Base-by-base conservation (phyloP, 1,140 invertebrate genomes). In the Hyles vespertilio region DNA sequence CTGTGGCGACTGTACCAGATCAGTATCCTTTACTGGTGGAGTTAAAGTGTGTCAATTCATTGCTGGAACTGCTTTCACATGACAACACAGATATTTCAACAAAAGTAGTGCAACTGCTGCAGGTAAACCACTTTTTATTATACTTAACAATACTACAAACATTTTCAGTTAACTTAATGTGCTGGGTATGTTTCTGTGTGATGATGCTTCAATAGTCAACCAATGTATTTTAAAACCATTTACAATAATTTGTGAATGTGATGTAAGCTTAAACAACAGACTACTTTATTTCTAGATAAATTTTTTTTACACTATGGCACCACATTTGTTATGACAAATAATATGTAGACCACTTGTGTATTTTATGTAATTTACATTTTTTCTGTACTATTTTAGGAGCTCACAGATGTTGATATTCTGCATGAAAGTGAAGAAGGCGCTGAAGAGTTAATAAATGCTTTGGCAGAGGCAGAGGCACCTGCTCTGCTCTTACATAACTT, bases 1-100 rank as follows among this genome's bases (percentile, higher is more conserved):
- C 95, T 8, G 91, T 99, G 22, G 96, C 98, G 5, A 99, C 98
- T 5, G 96, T 97, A 43, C 98, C 98, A 8, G 97, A 99, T 84
- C 91, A 98, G 49, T 99, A 99, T 91, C 95, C 96, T 0, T 77
- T 98, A 9, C 90, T 99, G 52, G 96, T 99, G 2, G 96, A 99
- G 65, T 87, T 98, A 33, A 94, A 96, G 69, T 94, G 96, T 52
- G 91, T 99, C 36, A 95, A 96, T 67, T 97, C 96, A 47, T 78
- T 99, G n/a, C 87, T 99, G 6, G 97, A 98, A 79, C 91, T 99
- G 40, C 84, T 99, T 7, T 93, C 95, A 34, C 99, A 99, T 91
- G 98, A 99, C 78, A 99, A 99, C 87, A 98, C 97, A 56, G 98
- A 98, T 89, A 94, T 97, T 66, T 92, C 95, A 8, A 96, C 96